These are phyloP conservation scores for Teleiodes luculella DNA, from an alignment of 2,888 invertebrate species.

Conservation along the genomic window DNA sequence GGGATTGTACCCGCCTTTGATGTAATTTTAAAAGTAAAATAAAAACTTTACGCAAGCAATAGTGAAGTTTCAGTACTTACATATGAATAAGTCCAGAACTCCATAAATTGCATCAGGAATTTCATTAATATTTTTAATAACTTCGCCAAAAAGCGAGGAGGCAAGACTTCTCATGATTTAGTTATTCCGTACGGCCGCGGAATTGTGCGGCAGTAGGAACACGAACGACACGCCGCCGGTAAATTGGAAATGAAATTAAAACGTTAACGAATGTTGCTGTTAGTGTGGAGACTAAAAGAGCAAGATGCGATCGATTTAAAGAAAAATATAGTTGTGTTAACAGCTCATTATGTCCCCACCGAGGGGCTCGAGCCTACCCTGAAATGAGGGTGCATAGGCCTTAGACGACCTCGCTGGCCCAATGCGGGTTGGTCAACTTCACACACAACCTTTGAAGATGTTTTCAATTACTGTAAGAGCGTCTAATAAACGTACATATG, in stretches of 20 bases:
- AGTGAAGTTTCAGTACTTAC: constrained; percentile 29
- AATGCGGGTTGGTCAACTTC: too few relatives aligned
- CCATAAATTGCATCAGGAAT: constrained; percentile 8
- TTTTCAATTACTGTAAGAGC: too few relatives aligned
- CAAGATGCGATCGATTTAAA: too few relatives aligned
- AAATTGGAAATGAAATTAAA: constrained; percentile 51
- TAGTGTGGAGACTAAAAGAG: constrained; percentile 19
- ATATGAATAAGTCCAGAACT: constrained; percentile 11
- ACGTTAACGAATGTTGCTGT: constrained; percentile 38
- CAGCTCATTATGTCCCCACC: too few relatives aligned
- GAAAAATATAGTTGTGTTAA: too few relatives aligned
- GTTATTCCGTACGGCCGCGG: constrained; percentile 31
- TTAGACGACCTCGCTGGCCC: too few relatives aligned
- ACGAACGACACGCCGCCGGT: constrained; percentile 28
- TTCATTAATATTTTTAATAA: constrained; percentile 13
- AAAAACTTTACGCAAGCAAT: constrained; percentile 19
- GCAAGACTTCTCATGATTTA: constrained; percentile 15
- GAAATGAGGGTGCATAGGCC: too few relatives aligned
- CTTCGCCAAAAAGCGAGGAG: constrained; percentile 1
- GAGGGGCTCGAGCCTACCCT: too few relatives aligned
- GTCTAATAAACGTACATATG: too few relatives aligned
- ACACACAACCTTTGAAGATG: too few relatives aligned
- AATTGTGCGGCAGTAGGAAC: constrained; percentile 30
- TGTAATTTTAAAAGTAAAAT: constrained; percentile 21
- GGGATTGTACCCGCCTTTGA: constrained; percentile 14